These are phyloP conservation scores for Orchesella flavescens DNA, from an alignment of 2,888 invertebrate species.

Conservation along the genomic window DNA sequence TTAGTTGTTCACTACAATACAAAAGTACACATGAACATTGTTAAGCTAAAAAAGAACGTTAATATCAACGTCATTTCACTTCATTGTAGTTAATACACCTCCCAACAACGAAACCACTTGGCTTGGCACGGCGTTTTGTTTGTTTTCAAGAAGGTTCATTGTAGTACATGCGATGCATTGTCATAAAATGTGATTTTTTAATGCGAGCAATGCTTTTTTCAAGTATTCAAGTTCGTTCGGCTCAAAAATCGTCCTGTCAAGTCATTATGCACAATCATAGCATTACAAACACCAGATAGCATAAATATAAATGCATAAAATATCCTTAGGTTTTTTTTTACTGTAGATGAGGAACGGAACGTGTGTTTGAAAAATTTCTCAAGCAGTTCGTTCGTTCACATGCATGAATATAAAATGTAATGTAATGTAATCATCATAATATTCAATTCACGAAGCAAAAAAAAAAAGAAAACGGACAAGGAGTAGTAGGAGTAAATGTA, in stretches of 20 bases:
- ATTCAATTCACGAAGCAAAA: slow-evolving; percentile 44
- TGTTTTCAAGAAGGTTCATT: slow-evolving; percentile 13
- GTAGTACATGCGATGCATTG: slow-evolving; percentile 23
- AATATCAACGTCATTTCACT: slow-evolving; percentile 2
- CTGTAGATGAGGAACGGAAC: slow-evolving; percentile 21
- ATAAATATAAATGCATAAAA: neutral
- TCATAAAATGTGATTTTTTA: slow-evolving; percentile 4
- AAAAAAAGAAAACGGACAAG: neutral
- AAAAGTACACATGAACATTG: neutral
- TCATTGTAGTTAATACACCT: slow-evolving; percentile 8
- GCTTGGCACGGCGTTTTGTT: neutral
- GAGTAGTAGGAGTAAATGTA: neutral
- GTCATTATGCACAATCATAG: slow-evolving; percentile 55
- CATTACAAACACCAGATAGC: slow-evolving; percentile 30
- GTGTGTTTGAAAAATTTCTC: slow-evolving; percentile 41
- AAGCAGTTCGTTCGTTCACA: slow-evolving; percentile 33
- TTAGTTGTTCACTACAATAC: neutral
- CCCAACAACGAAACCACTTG: neutral
- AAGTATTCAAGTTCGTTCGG: no score
- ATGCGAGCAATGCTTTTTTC: slow-evolving; percentile 30
- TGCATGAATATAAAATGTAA: slow-evolving; percentile 52
- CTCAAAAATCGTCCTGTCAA: slow-evolving; percentile 33
- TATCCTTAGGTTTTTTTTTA: no score
- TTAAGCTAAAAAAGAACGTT: neutral
- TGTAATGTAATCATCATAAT: slow-evolving; percentile 46